phyloP scores from a whole-genome alignment of 92 coral and sea anemone species.

The Parazoanthus darwini region DNA sequence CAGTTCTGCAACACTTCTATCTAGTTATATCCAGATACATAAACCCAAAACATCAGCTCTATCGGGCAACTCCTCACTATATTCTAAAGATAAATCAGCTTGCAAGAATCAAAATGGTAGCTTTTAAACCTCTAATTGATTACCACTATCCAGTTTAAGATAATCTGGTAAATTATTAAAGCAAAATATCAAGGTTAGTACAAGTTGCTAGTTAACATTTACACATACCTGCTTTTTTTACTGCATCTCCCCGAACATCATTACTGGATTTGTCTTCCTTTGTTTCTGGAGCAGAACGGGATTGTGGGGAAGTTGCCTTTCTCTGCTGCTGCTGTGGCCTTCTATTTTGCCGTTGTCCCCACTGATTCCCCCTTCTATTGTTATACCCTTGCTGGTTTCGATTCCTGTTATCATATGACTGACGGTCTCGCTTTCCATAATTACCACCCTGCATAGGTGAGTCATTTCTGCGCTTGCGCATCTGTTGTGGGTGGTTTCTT shows the following conservation, averaged over 20 bases:
- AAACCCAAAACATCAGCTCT: too few relatives aligned
- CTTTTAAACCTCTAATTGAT: background rate
- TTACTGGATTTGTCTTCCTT: slow-evolving; percentile 8
- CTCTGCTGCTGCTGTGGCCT: slow-evolving; percentile 30
- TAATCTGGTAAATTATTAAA: background rate
- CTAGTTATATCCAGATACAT: too few relatives aligned
- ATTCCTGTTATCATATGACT: slow-evolving; percentile 48
- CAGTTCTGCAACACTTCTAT: too few relatives aligned
- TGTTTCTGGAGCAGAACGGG: slow-evolving; percentile 20
- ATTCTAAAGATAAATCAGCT: too few relatives aligned
- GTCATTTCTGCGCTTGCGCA: slow-evolving; percentile 74
- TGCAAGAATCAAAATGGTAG: too few relatives aligned
- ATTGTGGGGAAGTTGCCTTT: background rate
- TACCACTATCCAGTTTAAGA: background rate
- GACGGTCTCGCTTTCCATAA: slow-evolving; percentile 39
- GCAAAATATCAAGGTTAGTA: background rate
- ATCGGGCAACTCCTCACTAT: too few relatives aligned
- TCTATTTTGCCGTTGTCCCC: slow-evolving; percentile 40
- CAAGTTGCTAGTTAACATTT: background rate
- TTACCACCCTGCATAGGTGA: slow-evolving; percentile 37
- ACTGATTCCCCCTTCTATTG: slow-evolving; percentile 42
- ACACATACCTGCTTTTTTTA: slow-evolving; percentile 1
- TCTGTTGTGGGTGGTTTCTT: slow-evolving; percentile 57
- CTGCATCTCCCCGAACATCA: background rate
- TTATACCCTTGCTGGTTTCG: slow-evolving; percentile 44